phyloP scores from a whole-genome alignment of 1,140 invertebrate species.

The Drosophila eugracilis region DNA sequence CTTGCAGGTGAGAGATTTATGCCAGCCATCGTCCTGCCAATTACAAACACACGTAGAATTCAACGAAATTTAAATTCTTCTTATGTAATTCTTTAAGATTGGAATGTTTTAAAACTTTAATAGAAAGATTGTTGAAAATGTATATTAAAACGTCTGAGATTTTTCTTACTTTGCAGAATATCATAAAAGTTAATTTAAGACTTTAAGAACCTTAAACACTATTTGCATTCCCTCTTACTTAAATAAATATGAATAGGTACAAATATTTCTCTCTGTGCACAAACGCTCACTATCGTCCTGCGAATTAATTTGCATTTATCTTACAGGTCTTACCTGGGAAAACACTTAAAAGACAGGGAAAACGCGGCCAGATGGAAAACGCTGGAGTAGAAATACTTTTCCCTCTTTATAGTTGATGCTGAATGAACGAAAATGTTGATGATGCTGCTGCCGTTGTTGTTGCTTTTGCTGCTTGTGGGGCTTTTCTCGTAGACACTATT shows the following conservation, averaged over 20 bases:
- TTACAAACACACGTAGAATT: conserved; percentile 22
- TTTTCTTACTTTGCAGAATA: too few species aligned
- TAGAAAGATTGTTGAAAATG: too few species aligned
- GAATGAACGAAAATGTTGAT: conserved; percentile 23
- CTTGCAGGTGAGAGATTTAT: conserved; percentile 75
- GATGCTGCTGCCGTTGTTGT: conserved; percentile 8
- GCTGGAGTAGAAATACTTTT: conserved; percentile 28
- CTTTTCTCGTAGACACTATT: conserved; percentile 43
- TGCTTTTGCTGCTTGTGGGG: conserved; percentile 8
- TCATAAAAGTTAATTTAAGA: too few species aligned
- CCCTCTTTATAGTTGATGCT: conserved; percentile 20
- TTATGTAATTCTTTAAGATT: not conserved
- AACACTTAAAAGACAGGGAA: conserved; percentile 31
- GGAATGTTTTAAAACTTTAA: not conserved
- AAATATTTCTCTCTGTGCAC: conserved; percentile 16
- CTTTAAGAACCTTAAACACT: too few species aligned
- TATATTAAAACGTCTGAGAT: too few species aligned
- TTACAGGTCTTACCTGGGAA: conserved; percentile 37
- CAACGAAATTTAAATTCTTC: not conserved
- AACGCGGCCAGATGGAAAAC: conserved; percentile 33
- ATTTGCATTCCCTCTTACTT: too few species aligned
- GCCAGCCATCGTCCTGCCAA: conserved; percentile 52
- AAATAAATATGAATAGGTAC: too few species aligned
- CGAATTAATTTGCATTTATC: conserved; percentile 47
- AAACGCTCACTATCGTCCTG: conserved; percentile 1